Base-by-base conservation (phyloP, 2,888 invertebrate genomes). In the Meiosimyza platycephala region DNA sequence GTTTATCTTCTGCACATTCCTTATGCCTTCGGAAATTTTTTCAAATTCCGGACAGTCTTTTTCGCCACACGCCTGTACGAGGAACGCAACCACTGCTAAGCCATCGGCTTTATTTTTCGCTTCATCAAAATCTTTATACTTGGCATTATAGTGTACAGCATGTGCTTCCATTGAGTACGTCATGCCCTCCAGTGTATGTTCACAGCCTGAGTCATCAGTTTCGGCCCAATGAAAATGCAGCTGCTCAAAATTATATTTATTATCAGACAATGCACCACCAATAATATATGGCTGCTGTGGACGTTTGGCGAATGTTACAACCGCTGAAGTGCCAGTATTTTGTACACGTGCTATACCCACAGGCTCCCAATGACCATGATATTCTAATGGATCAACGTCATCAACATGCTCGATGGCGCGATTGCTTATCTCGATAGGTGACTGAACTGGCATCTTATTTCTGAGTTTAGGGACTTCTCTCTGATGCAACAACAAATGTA, bases 211-310 rank as follows among this genome's bases (percentile, higher is more conserved):
- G 79, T 91, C 91, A 79, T 93, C 92, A 67, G 91, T 91, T 28
- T 92, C 92, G 1, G 92, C 91, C 94, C 94, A 94, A 85, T 95
- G 94, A 85, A 94, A 94, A 86, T 94, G 94, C 85, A 94, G 89
- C 83, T 94, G 94, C 78, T 93, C 93, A 75, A 94, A 93, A 71
- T 92, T 89, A 80, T 91, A 93, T 75, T 91, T 90, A 67, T 92
- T 90, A 12, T 90, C 88, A 70, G 88, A 88, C 9, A 93, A 86
- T 0, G 92, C 92, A 0, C 93, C 93, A 0, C 92, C 93, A 62
- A 88, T 88, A 4, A 93, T 85, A 47, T 89, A 89, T 0, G 93
- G 93, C 59, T 89, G 85, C 63, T 90, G 88, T 71, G 83, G 82
- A 9, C 89, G 87, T 15, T 91, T 88, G 72, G 90, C 89, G 77